These are phyloP conservation scores for Anneissia japonica DNA, from an alignment of 35 echinoderm and acorn worm genomes.

Conservation along the genomic window DNA sequence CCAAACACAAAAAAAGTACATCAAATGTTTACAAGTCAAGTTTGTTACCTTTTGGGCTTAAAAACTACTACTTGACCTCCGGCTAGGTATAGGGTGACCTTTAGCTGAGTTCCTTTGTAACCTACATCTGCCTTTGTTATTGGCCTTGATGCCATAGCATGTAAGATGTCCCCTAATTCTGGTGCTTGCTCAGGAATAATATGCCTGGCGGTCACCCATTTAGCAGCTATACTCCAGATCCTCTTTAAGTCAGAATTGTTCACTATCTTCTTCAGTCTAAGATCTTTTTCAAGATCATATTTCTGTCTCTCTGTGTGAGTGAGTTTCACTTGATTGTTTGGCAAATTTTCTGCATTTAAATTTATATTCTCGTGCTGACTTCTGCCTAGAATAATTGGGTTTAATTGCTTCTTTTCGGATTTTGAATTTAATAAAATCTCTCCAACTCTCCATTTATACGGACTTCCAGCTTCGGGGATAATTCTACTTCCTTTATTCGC, in stretches of 20 bases:
- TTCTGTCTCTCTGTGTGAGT: background rate
- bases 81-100: constrained; percentile 51
- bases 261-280: background rate
- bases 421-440: background rate
- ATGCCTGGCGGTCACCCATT: constrained; percentile 53
- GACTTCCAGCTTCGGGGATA: background rate
- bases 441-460: background rate
- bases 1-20: no score
- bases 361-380: background rate
- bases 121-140: constrained; percentile 78
- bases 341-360: background rate
- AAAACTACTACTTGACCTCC: constrained; percentile 85
- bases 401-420: background rate
- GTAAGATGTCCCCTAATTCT: constrained; percentile 59
- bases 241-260: background rate
- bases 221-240: constrained; percentile 61
- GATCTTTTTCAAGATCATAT: background rate
- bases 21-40: no score
- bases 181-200: constrained; percentile 45
- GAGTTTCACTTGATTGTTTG: background rate
- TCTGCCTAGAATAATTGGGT: background rate
- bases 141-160: constrained; percentile 51
- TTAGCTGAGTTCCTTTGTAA: constrained; percentile 92
- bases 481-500: background rate
- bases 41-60: constrained; percentile 93